Conservation (phyloP, 1,140 invertebrate genomes). For the Triops longicaudatus region DNA sequence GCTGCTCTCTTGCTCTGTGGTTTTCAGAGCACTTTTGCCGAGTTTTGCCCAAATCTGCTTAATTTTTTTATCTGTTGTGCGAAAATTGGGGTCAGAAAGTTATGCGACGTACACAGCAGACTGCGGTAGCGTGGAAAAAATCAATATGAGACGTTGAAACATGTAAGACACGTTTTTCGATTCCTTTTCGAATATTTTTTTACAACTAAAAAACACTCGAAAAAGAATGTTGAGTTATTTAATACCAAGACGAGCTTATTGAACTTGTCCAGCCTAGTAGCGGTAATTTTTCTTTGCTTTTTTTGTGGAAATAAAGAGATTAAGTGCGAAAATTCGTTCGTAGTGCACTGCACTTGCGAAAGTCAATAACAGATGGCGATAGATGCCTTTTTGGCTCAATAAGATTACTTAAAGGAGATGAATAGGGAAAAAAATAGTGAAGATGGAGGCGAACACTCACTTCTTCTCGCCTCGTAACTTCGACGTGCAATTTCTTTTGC, state of each 20-base stretch:
- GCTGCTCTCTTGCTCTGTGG: not conserved
- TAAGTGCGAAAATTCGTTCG: not conserved
- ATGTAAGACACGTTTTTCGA: not conserved
- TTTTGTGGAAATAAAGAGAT: not conserved
- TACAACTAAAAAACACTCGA: not conserved
- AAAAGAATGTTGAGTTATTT: not conserved
- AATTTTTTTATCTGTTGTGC: no score
- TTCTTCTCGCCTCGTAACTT: constrained; percentile 87
- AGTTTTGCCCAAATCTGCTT: not conserved
- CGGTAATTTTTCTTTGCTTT: no score
- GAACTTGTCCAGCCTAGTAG: no score
- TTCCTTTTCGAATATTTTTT: no score
- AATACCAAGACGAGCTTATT: not conserved
- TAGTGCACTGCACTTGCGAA: not conserved
- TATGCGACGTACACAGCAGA: not conserved
- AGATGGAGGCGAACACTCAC: constrained; percentile 52
- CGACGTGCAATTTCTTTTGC: constrained; percentile 74
- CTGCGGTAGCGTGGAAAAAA: not conserved
- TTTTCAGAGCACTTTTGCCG: not conserved
- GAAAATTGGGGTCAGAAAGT: no score
- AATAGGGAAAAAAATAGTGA: not conserved
- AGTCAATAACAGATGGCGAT: not conserved
- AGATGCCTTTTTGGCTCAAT: not conserved
- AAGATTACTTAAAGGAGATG: not conserved
- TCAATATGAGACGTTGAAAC: not conserved